Base-by-base conservation (phyloP, 2,888 invertebrate species). In the Branchinecta sandiegonensis region DNA sequence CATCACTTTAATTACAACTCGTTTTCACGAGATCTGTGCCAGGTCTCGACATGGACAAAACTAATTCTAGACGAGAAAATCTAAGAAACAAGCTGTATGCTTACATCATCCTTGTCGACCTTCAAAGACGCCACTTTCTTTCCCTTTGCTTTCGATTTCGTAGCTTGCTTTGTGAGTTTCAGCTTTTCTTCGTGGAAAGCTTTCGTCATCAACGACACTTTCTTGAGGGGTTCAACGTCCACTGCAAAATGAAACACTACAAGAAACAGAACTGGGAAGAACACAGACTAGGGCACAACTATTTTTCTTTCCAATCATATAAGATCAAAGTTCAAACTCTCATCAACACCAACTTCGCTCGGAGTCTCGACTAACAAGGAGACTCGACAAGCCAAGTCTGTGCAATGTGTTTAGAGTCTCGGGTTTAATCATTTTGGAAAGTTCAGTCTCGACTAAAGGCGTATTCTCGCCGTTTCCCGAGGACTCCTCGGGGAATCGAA, bases 141-240 rank as follows among this genome's bases (percentile, higher is more conserved):
- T 17, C 67, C 69, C 48, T 68, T 68, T 37, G 65, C 65, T 48
- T 65, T 66, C n/a, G 17, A 48, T 50, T 69, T 69, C 9, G 67
- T 50, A 5, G 69, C 47, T 10, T 63, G 65, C 47, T 69, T 69
- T 37, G 65, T 65, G 50, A 69, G 66, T 64, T 69, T 69, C 11
- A 65, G 65, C 65, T 69, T 69, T 46, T 69, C 69, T 50, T 69
- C 69, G 17, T 48, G 47, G 4, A 69, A 23, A n/a, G 69, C 65
- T 65, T 69, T 69, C 8, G 67, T 47, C 23, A 65, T 47, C 37
- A 56, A 13, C 23, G 65, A 65, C 17, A 69, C 65, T 46, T 68
- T 68, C 68, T 68, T 69, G 10, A 69, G 65, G n/a, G 65, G 65
- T 9, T 69, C 69, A 6, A 69, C 65, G n/a, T 69, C 69, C 65